Base-by-base conservation (phyloP, 35 echinoderm and acorn worm genomes). In the Heliocidaris tuberculata region DNA sequence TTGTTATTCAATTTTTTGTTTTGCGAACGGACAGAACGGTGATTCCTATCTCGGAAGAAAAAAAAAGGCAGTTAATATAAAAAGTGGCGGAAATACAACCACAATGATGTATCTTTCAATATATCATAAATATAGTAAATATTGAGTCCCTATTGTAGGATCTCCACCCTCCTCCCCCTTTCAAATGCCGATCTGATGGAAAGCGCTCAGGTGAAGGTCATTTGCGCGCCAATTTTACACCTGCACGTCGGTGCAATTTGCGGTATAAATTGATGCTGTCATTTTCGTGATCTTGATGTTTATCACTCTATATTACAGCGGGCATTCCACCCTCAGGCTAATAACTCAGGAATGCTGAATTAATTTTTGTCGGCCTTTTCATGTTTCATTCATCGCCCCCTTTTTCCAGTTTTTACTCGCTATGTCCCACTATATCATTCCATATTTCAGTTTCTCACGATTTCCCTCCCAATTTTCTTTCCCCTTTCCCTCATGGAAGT, bases 171-270 rank as follows among this genome's bases (percentile, higher is more conserved):
- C 52, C 52, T 56, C 52, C 52, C 60, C 65, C 21, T 78, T 78
- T 78, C 11, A 78, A 78, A 78, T 7, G 27, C 65, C 65, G 65
- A 78, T 78, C 65, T 27, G 65, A n/a, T n/a, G 65, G 27, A 27
- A 78, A 5, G 65, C 65, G 15, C 27, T 48, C 91, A 93, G 49
- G 91, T 93, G 50, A 93, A 93, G 48, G 91, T 19, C 50, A 93
- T 59, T 93, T 93, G 31, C 31, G 91, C 91, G 91, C 91, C 91
- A 93, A 19, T 93, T 93, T 93, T 59, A 93, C 91, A 93, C 91
- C 91, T 93, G 91, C 15, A 93, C 13, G 47, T 93, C 91, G 50
- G 50, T 59, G 50, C 47, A 59, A 93, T 93, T 93, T 93, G 21
- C 91, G 29, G 48, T 48, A 48, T 30, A 93, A 93, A 93, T 93